Percentiles rank a stretch among this genome's conserved stretches.
Evolutionary conservation across 2,888 invertebrate species (phyloP).

Genomic region (Craniophora ligustri): DNA sequence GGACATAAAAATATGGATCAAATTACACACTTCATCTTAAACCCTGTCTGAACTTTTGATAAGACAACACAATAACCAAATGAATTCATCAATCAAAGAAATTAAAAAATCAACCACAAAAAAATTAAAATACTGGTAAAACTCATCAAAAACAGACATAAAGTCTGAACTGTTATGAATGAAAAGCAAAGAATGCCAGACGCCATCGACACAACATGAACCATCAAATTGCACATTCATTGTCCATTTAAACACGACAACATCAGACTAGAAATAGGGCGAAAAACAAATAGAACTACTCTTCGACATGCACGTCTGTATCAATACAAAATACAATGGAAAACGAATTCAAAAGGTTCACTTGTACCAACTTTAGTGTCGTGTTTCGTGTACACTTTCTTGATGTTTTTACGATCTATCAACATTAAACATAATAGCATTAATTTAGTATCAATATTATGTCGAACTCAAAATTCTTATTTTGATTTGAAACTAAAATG

Average conservation of each 20-base stretch:
- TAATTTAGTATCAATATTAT: no score
- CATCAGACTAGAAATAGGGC: constrained; percentile 24
- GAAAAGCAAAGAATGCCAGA: constrained; percentile 19
- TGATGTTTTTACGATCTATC: no score
- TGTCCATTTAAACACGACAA: not conserved
- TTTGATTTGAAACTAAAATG: no score
- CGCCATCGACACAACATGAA: constrained; percentile 17
- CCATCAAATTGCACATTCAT: constrained; percentile 23
- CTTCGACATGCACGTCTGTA: constrained; percentile 38
- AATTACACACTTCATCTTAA: no score
- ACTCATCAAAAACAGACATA: not conserved
- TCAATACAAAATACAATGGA: constrained; percentile 9
- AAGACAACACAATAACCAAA: no score
- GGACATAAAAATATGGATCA: no score
- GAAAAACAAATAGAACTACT: constrained; percentile 32
- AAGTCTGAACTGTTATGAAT: constrained; percentile 4
- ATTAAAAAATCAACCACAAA: no score
- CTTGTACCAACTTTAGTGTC: not conserved
- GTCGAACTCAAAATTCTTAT: no score
- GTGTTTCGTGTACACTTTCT: no score
- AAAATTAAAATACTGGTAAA: not conserved
- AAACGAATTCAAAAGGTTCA: constrained; percentile 2
- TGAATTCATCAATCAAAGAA: no score
- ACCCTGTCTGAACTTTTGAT: no score
- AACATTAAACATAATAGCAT: no score